Evolutionary conservation across 2,888 invertebrate genomes (phyloP), one percentile per base, ranked within the genome.

Genomic region (Brachycybe producta): DNA sequence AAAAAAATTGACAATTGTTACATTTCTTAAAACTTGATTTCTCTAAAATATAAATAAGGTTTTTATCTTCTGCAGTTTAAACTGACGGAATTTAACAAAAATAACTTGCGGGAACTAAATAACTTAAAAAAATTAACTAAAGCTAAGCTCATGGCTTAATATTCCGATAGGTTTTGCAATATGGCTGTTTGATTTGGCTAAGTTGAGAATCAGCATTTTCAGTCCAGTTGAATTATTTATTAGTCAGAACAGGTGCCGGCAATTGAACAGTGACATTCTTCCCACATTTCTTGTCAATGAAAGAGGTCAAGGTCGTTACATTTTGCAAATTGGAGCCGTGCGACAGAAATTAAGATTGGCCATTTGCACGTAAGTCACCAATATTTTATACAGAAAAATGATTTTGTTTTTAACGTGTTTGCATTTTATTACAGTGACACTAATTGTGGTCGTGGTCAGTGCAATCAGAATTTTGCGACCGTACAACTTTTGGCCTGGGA

Each of bases 401-500:
- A 8, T 38, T 19, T 19, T 41, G n/a, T 19, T 34, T 32, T 30
- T 30, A 44, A 30, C 30, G 5, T 42, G 19, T 19, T 26, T 15
- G 26, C 24, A 11, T 17, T 43, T 8, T 30, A 11, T 2, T 23
- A n/a, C 5, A 43, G 50, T 11, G 24, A 50, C 13, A 50, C 24
- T 30, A 17, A 17, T 35, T 50, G 50, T n/a, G 42, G 42, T 1
- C 15, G 42, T 8, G 44, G 50, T 8, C 13, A 5, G 4, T 50
- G 50, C 28, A 36, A 50, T 15, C 50, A 50, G 19, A 24, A 44
- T 5, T 50, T 36, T 27, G 36, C 30, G 2, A 35, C 19, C 36
- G 36, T 50, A 13, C 50, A 50, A 28, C 24, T 50, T 34, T 28
- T 50, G 43, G 32, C 30, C 27, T 50, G 44, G 36, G 50, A 44